phyloP scores from a whole-genome alignment of 2,113 vertebrate genomes.

The Clarias gariepinus region DNA sequence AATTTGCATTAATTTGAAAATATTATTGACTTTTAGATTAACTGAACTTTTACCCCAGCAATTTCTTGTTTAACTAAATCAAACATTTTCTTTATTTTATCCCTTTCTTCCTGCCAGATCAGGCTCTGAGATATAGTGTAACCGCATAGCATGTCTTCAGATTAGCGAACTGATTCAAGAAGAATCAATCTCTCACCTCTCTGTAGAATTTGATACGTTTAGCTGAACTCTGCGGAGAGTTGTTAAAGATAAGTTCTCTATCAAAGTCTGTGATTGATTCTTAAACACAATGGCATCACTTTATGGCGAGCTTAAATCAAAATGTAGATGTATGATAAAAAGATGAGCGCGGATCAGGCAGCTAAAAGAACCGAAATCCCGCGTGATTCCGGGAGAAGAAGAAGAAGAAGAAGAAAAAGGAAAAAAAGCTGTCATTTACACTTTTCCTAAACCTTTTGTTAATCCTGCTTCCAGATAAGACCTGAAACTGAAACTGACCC shows the following conservation, averaged over 20 bases:
- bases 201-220: slow-evolving; percentile 30
- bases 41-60: not conserved
- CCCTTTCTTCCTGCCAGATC: not conserved
- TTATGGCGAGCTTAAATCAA: slow-evolving; percentile 30
- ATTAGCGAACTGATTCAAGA: slow-evolving; percentile 27
- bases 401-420: slow-evolving; percentile 20
- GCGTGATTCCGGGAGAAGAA: not conserved
- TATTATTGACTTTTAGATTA: not conserved
- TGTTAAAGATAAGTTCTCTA: slow-evolving; percentile 43
- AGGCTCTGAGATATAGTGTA: slow-evolving; percentile 7
- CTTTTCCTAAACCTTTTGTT: slow-evolving; percentile 47
- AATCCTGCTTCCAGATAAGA: slow-evolving; percentile 53
- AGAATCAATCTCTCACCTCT: slow-evolving; percentile 21
- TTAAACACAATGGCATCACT: slow-evolving; percentile 20
- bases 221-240: slow-evolving; percentile 30
- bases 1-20: not conserved
- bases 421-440: slow-evolving; percentile 31
- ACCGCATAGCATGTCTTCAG: slow-evolving; percentile 23
- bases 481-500: slow-evolving; percentile 15
- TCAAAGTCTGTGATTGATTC: slow-evolving; percentile 27
- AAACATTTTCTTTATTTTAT: slow-evolving; percentile 7
- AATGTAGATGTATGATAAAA: slow-evolving; percentile 34
- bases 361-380: slow-evolving; percentile 10
- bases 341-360: slow-evolving; percentile 8
- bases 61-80: slow-evolving; percentile 4